Evolutionary conservation across 1,140 invertebrate species (phyloP).

Genomic region (Neomicropteryx cornuta): DNA sequence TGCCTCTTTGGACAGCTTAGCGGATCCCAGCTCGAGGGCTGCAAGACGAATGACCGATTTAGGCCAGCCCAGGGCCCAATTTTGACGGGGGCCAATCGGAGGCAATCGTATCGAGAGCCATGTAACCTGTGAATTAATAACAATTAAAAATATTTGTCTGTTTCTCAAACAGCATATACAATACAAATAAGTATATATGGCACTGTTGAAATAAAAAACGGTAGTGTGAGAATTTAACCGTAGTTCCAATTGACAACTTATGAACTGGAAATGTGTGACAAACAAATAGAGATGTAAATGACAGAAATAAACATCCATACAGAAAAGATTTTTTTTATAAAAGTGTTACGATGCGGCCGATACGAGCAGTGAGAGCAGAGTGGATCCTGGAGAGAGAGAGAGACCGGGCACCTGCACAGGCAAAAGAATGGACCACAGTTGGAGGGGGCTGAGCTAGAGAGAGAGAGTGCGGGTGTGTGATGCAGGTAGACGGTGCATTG

Average conservation of each 20-base stretch:
- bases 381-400: too few species aligned
- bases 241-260: not conserved
- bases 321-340: too few species aligned
- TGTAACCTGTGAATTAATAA: constrained; percentile 43
- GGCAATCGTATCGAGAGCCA: constrained; percentile 60
- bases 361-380: too few species aligned
- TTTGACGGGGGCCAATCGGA: constrained; percentile 18
- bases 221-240: not conserved
- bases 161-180: not conserved
- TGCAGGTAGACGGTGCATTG: too few species aligned
- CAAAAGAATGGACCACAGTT: too few species aligned
- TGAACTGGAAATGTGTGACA: not conserved
- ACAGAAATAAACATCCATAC: not conserved
- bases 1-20: constrained; percentile 59
- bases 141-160: not conserved
- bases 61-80: constrained; percentile 20
- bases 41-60: constrained; percentile 47
- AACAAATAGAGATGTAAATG: not conserved
- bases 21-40: constrained; percentile 56
- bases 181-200: not conserved
- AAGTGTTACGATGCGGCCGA: too few species aligned
- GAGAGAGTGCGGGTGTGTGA: too few species aligned
- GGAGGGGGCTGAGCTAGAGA: too few species aligned
- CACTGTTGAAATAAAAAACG: not conserved
- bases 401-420: too few species aligned